Evolutionary conservation across 2,113 vertebrate genomes (phyloP).

Genomic region (Lycocorax pyrrhopterus): DNA sequence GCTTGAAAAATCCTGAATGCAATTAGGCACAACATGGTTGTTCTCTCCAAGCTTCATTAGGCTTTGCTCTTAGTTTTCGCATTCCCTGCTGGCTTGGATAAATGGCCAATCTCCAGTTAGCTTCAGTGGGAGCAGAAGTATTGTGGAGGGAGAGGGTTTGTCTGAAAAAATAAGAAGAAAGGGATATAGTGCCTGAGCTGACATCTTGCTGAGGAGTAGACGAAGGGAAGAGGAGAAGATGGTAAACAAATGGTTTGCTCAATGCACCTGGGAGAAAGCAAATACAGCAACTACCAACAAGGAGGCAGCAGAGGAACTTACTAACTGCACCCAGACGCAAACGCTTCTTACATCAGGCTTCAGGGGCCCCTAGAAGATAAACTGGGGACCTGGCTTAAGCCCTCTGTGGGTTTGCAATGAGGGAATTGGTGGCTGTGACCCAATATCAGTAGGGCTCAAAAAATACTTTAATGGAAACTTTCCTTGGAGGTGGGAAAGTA

Average conservation of each 20-base stretch:
- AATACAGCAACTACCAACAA: neutral
- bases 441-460: neutral
- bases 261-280: neutral
- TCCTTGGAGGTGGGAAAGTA: neutral
- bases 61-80: constrained; percentile 31
- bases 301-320: neutral
- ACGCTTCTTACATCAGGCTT: neutral
- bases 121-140: neutral
- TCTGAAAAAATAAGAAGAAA: neutral
- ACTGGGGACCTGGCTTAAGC: neutral
- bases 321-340: neutral
- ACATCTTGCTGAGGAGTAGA: neutral
- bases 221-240: neutral
- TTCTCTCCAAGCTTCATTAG: constrained; percentile 59
- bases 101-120: constrained; percentile 14
- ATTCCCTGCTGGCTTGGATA: constrained; percentile 22
- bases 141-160: neutral
- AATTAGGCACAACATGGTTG: constrained; percentile 44
- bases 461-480: neutral
- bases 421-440: neutral
- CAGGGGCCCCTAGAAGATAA: neutral
- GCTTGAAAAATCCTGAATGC: constrained; percentile 47
- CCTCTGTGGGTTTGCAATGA: neutral
- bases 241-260: neutral
- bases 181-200: neutral